Evolutionary conservation across 2,888 invertebrate species (phyloP).

Genomic region (Prosapia bicincta): DNA sequence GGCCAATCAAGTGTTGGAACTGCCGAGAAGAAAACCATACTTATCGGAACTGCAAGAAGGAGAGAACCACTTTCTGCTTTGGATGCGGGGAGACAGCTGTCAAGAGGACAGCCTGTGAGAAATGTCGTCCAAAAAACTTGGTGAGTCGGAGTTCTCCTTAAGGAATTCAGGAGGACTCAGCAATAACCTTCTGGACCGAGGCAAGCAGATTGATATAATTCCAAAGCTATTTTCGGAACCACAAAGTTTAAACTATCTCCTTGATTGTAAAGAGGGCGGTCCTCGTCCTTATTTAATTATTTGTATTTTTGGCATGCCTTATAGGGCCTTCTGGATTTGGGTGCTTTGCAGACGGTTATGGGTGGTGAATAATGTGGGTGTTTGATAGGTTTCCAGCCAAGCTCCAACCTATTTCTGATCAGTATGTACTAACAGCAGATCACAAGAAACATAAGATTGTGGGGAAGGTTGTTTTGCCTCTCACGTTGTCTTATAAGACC

Average conservation of each 20-base stretch:
- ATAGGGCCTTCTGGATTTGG: not conserved
- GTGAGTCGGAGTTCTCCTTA: no score
- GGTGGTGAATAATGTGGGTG: no score
- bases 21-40: not conserved
- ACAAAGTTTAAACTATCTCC: not conserved
- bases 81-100: not conserved
- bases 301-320: not conserved
- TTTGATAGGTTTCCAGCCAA: no score
- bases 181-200: not conserved
- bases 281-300: not conserved
- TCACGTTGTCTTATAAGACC: no score
- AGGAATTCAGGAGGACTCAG: not conserved
- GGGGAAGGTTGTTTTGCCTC: no score
- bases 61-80: slow-evolving; percentile 7
- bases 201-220: no score
- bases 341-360: not conserved
- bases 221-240: no score
- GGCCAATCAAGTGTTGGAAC: slow-evolving; percentile 5
- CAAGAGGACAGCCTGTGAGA: not conserved
- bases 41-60: not conserved
- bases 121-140: no score
- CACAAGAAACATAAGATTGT: no score
- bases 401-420: no score
- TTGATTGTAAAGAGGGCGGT: not conserved
- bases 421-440: no score